These are phyloP conservation scores for Cantharis rufa DNA, from an alignment of 2,888 invertebrate species.

Conservation along the genomic window DNA sequence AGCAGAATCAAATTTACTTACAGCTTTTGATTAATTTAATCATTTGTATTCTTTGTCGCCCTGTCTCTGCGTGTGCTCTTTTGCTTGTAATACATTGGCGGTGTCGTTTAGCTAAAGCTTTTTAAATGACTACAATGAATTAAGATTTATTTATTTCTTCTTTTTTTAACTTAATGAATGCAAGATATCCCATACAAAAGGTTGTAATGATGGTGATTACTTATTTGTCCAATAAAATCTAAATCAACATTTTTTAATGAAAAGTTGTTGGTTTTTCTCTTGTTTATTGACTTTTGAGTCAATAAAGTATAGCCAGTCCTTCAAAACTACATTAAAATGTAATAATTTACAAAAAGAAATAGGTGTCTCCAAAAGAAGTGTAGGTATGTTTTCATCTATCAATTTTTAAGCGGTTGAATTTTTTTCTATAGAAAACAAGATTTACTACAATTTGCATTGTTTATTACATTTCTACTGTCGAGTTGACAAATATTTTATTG, in stretches of 20 bases:
- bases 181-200: background rate
- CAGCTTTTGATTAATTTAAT: conserved; percentile 26
- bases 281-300: background rate
- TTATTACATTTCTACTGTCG: background rate
- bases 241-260: background rate
- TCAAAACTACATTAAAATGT: background rate
- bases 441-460: too few species aligned
- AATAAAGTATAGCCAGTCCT: background rate
- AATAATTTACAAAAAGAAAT: background rate
- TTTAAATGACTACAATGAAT: conserved; percentile 1
- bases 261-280: background rate
- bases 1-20: background rate
- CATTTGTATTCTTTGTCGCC: conserved; percentile 26
- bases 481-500: background rate
- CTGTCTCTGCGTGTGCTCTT: conserved; percentile 24
- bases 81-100: conserved; percentile 17
- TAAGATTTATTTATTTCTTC: background rate
- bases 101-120: conserved; percentile 15
- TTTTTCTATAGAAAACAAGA: background rate
- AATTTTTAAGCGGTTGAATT: background rate
- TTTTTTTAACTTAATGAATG: background rate
- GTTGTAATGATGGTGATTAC: background rate
- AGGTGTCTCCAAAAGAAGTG: too few species aligned
- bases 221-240: background rate
- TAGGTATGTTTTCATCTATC: too few species aligned